A percentile compares a stretch with the other conserved stretches of the same genome.
These are phyloP conservation scores for Cephus rjabovi DNA, from an alignment of 2,888 invertebrate species.

Conservation along the genomic window DNA sequence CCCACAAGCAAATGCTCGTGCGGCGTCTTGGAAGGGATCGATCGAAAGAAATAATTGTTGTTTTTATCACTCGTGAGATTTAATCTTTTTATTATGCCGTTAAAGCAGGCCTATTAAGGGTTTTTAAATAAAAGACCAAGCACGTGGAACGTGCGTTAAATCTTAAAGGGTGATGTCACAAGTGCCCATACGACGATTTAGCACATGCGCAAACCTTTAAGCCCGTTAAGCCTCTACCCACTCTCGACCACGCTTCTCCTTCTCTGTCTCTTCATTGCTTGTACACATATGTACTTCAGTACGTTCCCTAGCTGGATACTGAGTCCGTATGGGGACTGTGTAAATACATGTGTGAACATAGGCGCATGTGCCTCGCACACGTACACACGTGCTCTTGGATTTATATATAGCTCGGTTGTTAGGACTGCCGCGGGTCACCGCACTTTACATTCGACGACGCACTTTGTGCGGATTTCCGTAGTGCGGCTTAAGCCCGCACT, in stretches of 20 bases:
- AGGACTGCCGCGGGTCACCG: constrained; percentile 7
- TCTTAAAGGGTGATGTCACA: not conserved
- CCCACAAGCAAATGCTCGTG: not conserved
- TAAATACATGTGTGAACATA: not conserved
- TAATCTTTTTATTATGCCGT: not conserved
- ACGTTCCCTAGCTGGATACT: not conserved
- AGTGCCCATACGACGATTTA: not conserved
- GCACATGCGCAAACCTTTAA: not conserved
- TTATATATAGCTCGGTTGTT: constrained; percentile 6
- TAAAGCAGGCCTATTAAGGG: not conserved
- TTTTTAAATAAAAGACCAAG: not conserved
- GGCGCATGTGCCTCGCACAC: not conserved
- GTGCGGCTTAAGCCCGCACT: not conserved
- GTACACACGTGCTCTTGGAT: constrained; percentile 3
- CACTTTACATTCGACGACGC: constrained; percentile 8
- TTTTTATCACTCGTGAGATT: not conserved
- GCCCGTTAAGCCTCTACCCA: not conserved
- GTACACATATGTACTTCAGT: not conserved
- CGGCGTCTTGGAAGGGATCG: not conserved
- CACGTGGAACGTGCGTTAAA: not conserved
- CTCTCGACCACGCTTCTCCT: not conserved
- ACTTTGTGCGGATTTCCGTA: not conserved
- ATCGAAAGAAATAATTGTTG: not conserved
- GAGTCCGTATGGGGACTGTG: not conserved
- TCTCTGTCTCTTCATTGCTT: not conserved